A percentile compares a stretch with the other conserved stretches of the same genome.
phyloP scores from a whole-genome alignment of 2,888 invertebrate genomes.

The Stenodera caucasica region DNA sequence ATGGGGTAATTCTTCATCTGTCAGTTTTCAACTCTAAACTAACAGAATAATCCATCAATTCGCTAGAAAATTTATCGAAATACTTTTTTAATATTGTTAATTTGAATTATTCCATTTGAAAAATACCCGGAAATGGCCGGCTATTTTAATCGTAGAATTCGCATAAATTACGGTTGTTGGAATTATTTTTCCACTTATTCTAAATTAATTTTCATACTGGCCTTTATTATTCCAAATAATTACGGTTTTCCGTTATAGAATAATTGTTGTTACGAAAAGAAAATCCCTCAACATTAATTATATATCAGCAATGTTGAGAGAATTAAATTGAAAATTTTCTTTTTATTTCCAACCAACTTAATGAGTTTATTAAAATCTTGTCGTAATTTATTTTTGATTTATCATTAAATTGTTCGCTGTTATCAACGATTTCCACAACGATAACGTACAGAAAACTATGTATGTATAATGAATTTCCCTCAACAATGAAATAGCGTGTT shows the following conservation, averaged over 20 bases:
- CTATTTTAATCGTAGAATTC: not conserved
- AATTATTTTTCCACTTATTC: no score
- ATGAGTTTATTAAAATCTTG: not conserved
- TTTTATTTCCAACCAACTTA: not conserved
- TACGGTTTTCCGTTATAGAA: no score
- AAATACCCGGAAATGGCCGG: no score
- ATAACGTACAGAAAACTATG: not conserved
- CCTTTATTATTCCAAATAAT: no score
- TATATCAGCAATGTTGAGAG: no score
- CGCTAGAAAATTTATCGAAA: no score
- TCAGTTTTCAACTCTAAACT: not conserved
- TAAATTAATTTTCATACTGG: not conserved
- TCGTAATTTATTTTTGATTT: not conserved
- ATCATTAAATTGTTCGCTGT: not conserved
- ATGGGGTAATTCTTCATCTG: not conserved
- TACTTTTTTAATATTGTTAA: no score
- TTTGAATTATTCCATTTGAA: no score
- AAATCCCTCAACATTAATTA: no score
- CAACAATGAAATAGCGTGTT: slow-evolving; percentile 3
- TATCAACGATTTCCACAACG: not conserved
- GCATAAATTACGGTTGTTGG: not conserved
- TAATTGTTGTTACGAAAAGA: no score
- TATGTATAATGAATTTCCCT: not conserved
- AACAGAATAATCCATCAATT: not conserved
- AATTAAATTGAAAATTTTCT: no score